phyloP scores from a whole-genome alignment of 2,888 invertebrate species.

The Lamellibrachia columna region DNA sequence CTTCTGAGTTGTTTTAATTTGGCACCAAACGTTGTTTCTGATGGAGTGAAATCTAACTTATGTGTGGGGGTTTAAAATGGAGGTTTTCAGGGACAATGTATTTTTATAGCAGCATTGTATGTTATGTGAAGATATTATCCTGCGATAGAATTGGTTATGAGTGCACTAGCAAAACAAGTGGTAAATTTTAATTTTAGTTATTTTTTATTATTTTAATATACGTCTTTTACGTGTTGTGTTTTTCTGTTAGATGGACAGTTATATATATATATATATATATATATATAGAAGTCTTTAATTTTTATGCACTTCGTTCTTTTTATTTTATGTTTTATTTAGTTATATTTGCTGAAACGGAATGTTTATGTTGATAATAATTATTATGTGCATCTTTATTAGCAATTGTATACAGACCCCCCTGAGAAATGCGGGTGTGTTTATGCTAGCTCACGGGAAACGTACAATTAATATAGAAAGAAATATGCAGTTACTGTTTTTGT shows the following conservation, averaged over 20 bases:
- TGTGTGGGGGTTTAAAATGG: not conserved
- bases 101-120: constrained; percentile 1
- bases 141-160: not conserved
- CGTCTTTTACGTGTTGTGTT: not conserved
- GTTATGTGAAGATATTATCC: not conserved
- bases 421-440: not conserved
- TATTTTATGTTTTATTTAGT: not conserved
- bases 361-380: not conserved
- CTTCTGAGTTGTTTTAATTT: not conserved
- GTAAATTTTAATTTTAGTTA: not conserved
- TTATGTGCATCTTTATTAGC: not conserved
- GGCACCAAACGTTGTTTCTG: not conserved
- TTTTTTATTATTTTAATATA: not conserved
- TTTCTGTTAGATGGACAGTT: not conserved
- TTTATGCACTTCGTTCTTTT: not conserved
- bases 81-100: not conserved
- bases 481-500: constrained; percentile 6
- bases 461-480: not conserved
- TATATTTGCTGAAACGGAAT: not conserved
- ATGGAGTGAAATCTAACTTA: not conserved
- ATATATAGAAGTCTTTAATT: not conserved
- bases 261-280: not conserved
- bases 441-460: not conserved
- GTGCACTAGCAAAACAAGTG: not conserved
- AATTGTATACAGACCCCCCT: not conserved